Evolutionary conservation across 2,113 vertebrate genomes (phyloP), one percentile per base, ranked within the genome.

Genomic region (Tupaia chinensis): DNA sequence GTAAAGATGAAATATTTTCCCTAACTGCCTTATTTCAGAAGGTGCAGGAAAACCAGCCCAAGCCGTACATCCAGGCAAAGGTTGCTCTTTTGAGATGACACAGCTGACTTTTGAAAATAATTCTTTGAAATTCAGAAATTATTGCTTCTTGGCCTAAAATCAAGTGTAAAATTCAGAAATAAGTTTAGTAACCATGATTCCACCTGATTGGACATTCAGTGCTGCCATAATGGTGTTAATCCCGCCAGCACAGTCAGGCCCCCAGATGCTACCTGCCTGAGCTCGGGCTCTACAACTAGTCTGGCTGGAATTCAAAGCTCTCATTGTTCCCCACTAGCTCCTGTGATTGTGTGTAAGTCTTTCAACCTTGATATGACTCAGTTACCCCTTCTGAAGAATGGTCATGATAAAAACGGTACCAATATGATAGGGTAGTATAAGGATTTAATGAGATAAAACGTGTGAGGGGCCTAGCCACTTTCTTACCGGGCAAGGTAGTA

Each of bases 1-100:
- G 25, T 81, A 78, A 95, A 92, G 92, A 94, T 70, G 53, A 93
- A 94, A 22, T 87, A 72, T 66, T 89, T 95, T 85, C 17, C 83
- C 80, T n/a, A 78, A 91, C 23, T 70, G 54, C 27, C 89, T 91
- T 65, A 17, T 93, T 94, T 89, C 53, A 74, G 29, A 96, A 90
- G 87, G 60, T 63, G 22, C 29, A 87, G 60, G 66, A 78, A 93
- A 89, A 87, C 82, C 11, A 85, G n/a, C 22, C 17, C 8, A 93
- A 87, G 65, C 54, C 54, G n/a, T 27, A 86, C 90, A 84, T 87
- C 27, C 72, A 94, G 76, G 90, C 25, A 83, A 89, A 91, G 56
- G 34, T 14, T 93, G 56, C 10, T 60, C 82, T 58, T 94, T 29
- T 23, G 20, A 73, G 53, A 53, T 85, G 23, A 96, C 93, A 73